phyloP scores from a whole-genome alignment of 2,113 vertebrate genomes.

The Eolophus roseicapilla region DNA sequence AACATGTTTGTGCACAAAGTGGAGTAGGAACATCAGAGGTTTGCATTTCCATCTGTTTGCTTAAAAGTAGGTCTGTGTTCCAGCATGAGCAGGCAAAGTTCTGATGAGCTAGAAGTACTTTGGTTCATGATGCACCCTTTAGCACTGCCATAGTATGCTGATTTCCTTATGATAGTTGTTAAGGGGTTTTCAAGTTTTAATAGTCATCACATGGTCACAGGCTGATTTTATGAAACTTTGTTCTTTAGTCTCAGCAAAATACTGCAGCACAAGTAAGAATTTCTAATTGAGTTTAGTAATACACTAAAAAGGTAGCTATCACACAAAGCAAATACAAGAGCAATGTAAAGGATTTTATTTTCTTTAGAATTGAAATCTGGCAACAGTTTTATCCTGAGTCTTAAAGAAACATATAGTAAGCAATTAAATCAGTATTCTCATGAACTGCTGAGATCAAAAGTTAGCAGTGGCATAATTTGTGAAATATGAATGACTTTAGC shows the following conservation, averaged over 20 bases:
- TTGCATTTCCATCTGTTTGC: slow-evolving; percentile 60
- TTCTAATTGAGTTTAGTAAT: slow-evolving; percentile 55
- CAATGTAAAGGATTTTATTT: slow-evolving; percentile 53
- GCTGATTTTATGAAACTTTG: slow-evolving; percentile 60
- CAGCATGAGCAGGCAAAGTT: slow-evolving; percentile 1
- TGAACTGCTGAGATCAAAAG: background rate
- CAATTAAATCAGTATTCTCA: slow-evolving; percentile 12
- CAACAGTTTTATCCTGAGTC: slow-evolving; percentile 1
- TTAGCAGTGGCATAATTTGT: background rate
- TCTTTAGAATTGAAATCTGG: slow-evolving; percentile 52
- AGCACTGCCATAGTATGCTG: slow-evolving; percentile 1
- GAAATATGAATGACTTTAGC: background rate
- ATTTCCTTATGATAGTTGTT: slow-evolving; percentile 62
- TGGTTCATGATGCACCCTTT: slow-evolving; percentile 2
- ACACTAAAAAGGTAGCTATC: slow-evolving; percentile 41
- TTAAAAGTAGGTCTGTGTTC: slow-evolving; percentile 46
- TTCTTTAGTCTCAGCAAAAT: slow-evolving; percentile 59
- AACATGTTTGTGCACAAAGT: background rate
- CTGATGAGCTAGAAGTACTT: slow-evolving; percentile 54
- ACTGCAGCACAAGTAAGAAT: slow-evolving; percentile 35
- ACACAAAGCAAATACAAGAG: slow-evolving; percentile 32
- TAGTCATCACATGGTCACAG: slow-evolving; percentile 58
- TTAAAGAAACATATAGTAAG: background rate
- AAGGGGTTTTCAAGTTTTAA: slow-evolving; percentile 58
- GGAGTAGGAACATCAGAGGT: slow-evolving; percentile 2